Percentiles rank a stretch among this genome's conserved stretches.
Conservation (phyloP, 1,140 invertebrate genomes). For the Ceratina australensis region DNA sequence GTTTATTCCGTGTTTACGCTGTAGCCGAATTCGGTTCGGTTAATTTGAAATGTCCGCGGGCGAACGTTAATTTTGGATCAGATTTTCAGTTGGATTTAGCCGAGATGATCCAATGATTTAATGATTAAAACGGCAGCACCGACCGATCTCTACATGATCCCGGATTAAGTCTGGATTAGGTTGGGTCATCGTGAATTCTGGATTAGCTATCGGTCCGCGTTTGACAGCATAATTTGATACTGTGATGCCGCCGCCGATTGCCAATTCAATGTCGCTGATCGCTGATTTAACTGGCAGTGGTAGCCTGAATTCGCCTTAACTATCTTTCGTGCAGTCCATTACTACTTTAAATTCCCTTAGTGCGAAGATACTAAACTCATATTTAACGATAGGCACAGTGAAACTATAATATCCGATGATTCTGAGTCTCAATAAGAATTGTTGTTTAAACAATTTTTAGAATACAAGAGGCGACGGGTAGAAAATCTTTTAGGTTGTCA, state of each 20-base stretch:
- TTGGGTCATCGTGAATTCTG: conserved; percentile 34
- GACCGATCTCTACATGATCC: conserved; percentile 33
- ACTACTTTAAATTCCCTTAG: neutral
- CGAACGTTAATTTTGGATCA: conserved; percentile 38
- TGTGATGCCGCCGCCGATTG: neutral
- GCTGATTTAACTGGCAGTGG: neutral
- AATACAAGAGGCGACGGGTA: no score
- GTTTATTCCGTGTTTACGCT: conserved; percentile 25
- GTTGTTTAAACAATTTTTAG: no score
- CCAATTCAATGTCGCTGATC: conserved; percentile 8
- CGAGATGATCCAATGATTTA: conserved; percentile 43
- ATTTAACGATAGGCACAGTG: no score
- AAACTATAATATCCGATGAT: no score
- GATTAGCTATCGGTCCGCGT: conserved; percentile 14
- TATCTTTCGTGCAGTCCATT: neutral
- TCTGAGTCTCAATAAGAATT: no score
- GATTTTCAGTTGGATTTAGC: conserved; percentile 37
- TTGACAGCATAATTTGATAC: conserved; percentile 38
- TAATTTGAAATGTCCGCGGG: neutral
- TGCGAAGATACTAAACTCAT: no score
- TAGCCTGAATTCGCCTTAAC: neutral
- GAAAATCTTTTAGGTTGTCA: neutral
- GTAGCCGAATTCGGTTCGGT: neutral
- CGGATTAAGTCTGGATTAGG: conserved; percentile 42
- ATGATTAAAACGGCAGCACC: conserved; percentile 34